Base-by-base conservation (phyloP, 2,797 vertebrate genomes). In the Glossophaga mutica region DNA sequence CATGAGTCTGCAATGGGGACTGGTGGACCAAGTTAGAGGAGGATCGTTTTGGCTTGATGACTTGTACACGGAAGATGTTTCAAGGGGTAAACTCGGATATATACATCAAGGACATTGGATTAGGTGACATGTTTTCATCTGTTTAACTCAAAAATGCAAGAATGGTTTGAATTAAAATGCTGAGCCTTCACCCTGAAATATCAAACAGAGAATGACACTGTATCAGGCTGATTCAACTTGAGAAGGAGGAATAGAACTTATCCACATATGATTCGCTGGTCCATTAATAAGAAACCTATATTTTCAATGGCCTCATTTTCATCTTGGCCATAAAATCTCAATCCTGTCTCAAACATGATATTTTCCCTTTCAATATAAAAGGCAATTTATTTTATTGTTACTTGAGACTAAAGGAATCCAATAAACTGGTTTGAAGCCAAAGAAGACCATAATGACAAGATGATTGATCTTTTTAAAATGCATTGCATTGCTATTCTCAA, bases 301-400 rank as follows among this genome's bases (percentile, higher is more conserved):
- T 96, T 97, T 97, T 93, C 85, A 95, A 55, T 90, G 82, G 34
- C 50, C 82, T 95, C 90, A 88, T 90, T 96, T 97, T 96, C 93
- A 96, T 84, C 78, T 96, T 52, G 86, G 77, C 46, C 87, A 92
- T 97, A 97, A 97, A 96, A 96, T 96, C 82, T 93, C 91, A 97
- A 84, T 96, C 68, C 57, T 96, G 18, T 96, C 87, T 96, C 62
- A 96, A 93, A 96, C 70, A 94, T 22, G 89, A 44, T 93, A 97
- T 97, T 97, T 97, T 97, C 87, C 87, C 70, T 96, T 96, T 97
- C 91, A 89, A 84, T 95, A 96, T 85, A 91, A 97, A 78, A 97
- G 57, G 82, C 95, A 95, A 95, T 97, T 97, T 97, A 96, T 98
- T 97, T 97, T 97, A 97, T 95, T 96, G 81, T 96, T 97, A 95